Base-by-base conservation (phyloP, 2,797 vertebrate genomes). In the Tenualosa ilisha region DNA sequence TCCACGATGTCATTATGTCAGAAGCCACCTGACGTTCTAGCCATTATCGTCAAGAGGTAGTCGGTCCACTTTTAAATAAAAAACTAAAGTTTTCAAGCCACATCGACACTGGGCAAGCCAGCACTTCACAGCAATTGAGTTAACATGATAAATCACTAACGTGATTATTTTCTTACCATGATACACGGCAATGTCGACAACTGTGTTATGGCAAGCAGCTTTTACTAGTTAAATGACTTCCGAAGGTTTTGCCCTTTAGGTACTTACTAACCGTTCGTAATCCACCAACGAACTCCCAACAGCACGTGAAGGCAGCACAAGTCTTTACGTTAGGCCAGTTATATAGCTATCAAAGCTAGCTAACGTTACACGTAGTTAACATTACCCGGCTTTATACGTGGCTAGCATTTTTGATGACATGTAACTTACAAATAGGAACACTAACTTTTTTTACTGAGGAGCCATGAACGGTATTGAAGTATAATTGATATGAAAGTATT, bases 311-410 rank as follows among this genome's bases (percentile, higher is more conserved):
- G 15, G 37, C 37, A 79, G 72, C 72, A 20, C 15, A 46, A n/a
- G 40, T 46, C 72, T n/a, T 63, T 46, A 79, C 72, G 72, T 43
- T 43, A 63, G 72, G 65, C 65, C 65, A 43, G 72, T 22, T 79
- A 46, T 40, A 17, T 20, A 17, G 72, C 72, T 79, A 79, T 40
- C 37, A 22, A 46, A 22, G 54, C 54, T 56, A 56, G 54, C 54
- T 56, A 56, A 56, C 15, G 0, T 56, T 56, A 56, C 54, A 56
- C 17, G 54, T 56, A 20, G 54, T 51, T 51, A 51, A 51, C 50
- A 51, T 56, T 56, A 56, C 17, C 54, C 54, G 54, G 54, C 54
- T 72, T 72, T 72, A 37, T 79, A 79, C 37, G 37, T 79, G 72
- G 72, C 40, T 79, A 79, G 72, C 20, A 7, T 46, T 79, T 79